These are phyloP conservation scores for Bos javanicus DNA, from an alignment of 2,113 vertebrate species.

Conservation along the genomic window DNA sequence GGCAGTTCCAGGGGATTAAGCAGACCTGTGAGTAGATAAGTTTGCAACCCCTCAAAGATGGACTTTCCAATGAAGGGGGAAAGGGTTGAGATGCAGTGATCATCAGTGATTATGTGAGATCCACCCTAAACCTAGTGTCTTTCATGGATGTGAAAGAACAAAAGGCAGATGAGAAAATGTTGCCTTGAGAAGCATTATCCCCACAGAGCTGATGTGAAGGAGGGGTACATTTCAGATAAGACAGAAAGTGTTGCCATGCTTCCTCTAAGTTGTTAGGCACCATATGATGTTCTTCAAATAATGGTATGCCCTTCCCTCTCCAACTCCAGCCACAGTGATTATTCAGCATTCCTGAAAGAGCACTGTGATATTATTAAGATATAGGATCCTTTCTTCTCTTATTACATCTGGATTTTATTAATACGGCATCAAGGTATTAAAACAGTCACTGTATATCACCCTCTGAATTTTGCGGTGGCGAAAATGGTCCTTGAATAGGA, in stretches of 20 bases:
- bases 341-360: constrained; percentile 22
- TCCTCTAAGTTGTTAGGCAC: background rate
- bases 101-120: background rate
- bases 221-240: background rate
- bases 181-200: background rate
- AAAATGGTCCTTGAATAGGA: background rate
- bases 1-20: background rate
- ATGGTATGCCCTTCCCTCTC: background rate
- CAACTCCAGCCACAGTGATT: background rate
- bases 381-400: background rate
- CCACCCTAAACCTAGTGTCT: background rate
- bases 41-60: background rate
- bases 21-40: background rate
- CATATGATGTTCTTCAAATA: background rate
- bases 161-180: background rate
- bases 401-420: constrained; percentile 33
- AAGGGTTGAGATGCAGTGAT: background rate
- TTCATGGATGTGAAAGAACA: background rate
- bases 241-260: background rate
- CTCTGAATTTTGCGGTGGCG: background rate
- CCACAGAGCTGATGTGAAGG: background rate
- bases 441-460: background rate
- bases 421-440: background rate
- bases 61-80: background rate
- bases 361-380: background rate